Evolutionary conservation across 2,113 vertebrate genomes (phyloP), one percentile per base, ranked within the genome.

Genomic region (Ochotona curzoniae): DNA sequence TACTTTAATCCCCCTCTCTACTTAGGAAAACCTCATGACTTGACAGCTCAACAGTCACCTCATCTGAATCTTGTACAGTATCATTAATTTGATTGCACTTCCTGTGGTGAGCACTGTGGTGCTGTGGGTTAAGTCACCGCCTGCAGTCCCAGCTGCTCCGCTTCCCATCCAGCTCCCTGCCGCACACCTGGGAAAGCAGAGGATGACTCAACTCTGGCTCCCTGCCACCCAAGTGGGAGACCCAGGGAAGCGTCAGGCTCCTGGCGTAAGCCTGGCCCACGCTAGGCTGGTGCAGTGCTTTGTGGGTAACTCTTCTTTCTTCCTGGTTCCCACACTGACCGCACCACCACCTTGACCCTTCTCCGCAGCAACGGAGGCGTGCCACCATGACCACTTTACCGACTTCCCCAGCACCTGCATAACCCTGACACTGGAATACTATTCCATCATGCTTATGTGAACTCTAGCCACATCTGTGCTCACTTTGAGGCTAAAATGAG

Each of bases 361-460:
- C 47, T 35, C 35, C 83, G 17, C 87, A 73, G 78, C 88, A 84
- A 64, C 11, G 32, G 35, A 80, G 30, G 54, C 5, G 25, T 69
- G 69, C 6, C 67, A 86, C 20, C 14, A 66, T 49, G 11, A 63
- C 21, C 54, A 84, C 6, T 57, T 81, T 57, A 69, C 70, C 63
- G 21, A 75, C 44, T 70, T 84, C 0, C 2, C 9, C n/a, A 54
- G 70, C 28, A 75, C 9, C 66, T 83, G 38, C 9, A 12, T 13
- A n/a, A 66, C 54, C 93, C 32, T 75, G 61, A 74, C 38, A 64
- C 9, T 70, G 30, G 28, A 18, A 35, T 38, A 83, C 61, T 21
- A 83, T 54, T 82, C 32, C 87, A 93, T 12, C 30, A 81, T 83
- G 71, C 26, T 66, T 57, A 64, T 84, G 67, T 64, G 32, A 95